Evolutionary conservation across 2,113 vertebrate species (phyloP), one percentile per base, ranked within the genome.

Genomic region (Eudyptes chrysolophus): DNA sequence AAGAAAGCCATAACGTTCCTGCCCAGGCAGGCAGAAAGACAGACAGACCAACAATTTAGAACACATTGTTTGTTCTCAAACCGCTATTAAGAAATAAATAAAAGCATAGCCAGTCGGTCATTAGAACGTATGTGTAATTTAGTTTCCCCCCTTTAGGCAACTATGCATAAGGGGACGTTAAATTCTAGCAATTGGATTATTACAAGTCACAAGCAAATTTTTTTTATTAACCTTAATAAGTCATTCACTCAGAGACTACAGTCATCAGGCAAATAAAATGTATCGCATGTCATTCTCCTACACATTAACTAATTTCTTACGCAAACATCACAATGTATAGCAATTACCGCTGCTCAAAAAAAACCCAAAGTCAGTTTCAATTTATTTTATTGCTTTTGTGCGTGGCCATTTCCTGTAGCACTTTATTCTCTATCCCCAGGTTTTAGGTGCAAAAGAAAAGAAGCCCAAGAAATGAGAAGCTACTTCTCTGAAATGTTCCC

Each of bases 161-260:
- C 98, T 97, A 95, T 97, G 97, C 97, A 98, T 98, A 98, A 98
- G 96, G 97, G 97, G 95, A 97, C 42, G 94, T 97, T 98, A 98
- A 98, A 98, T 98, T 98, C 98, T 97, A 97, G 97, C 97, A 98
- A 98, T 97, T 98, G 95, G 96, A 98, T 98, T 98, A 98, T 98
- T 98, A 98, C 97, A 98, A 98, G 97, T 98, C 98, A 97, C 96
- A 98, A 96, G 97, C 95, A 98, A 97, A 97, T 98, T 98, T 98
- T 98, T 98, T 98, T 98, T 98, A 98, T 98, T 98, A 98, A 98
- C 98, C 98, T 98, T 98, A 98, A 98, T 98, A 98, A 98, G 98
- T 98, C 98, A 98, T 98, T 98, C 98, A 98, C 95, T 98, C 98
- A 96, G 97, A 98, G 95, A 98, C 98, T 98, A 97, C 90, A 98